Evolutionary conservation across 2,888 invertebrate genomes (phyloP), one percentile per base, ranked within the genome.

Genomic region (Keiferia lycopersicella): DNA sequence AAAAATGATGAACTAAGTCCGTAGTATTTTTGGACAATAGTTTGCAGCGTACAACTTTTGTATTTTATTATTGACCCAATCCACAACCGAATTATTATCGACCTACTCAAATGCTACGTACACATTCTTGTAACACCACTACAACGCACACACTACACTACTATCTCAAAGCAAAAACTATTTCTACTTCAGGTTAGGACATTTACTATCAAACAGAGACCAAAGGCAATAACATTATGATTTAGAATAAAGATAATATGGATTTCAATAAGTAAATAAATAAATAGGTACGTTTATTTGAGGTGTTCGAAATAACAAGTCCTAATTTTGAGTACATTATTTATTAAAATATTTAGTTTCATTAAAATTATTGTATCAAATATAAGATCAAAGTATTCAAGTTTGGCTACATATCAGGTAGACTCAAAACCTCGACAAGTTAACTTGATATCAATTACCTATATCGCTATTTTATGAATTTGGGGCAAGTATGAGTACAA

Each of bases 281-380:
- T 26, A 26, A 2, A 26, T 26, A 26, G 2, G 2, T 4, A 26
- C 26, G 2, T 26, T 6, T 26, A 26, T 26, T 26, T 26, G 26
- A 50, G 20, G 50, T 0, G 20, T 50, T 20, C 10, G 50, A 50
- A 50, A 50, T 45, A 11, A 50, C 0, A 50, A 20, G 1, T 50
- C 18, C 12, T 20, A 11, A 50, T 50, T 18, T 50, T 50, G 16
- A 20, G 3, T 50, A 50, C 12, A 53, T 26, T 26, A 12, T 53
- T 53, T 53, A 53, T 53, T 53, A 53, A 53, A 53, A 53, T 53
- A 53, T 26, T 53, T n/a, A 14, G 26, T 53, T n/a, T 20, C 20
- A 1, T 53, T 53, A 26, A n/a, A 53, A 26, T 2, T n/a, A 26
- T 26, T 20, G 7, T 50, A 18, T 48, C 18, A 18, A 20, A 50